phyloP scores from a whole-genome alignment of 2,113 vertebrate genomes.

The Pedetes capensis region DNA sequence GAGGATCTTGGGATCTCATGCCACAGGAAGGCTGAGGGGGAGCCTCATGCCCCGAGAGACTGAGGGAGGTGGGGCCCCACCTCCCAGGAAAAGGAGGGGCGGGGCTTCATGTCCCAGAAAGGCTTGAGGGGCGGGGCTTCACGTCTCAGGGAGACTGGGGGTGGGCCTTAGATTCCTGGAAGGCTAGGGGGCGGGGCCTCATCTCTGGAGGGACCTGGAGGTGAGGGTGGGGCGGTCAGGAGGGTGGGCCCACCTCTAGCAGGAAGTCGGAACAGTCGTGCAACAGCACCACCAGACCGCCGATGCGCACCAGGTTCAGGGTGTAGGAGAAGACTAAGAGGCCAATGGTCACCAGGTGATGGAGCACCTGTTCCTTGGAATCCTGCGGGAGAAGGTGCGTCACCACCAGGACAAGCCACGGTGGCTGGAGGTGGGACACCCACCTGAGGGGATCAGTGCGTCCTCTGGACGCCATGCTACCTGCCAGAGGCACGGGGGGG shows the following conservation, averaged over 20 bases:
- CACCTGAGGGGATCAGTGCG: neutral
- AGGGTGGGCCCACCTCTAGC: slow-evolving; percentile 87
- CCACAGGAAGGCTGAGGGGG: neutral
- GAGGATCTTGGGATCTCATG: too few relatives aligned
- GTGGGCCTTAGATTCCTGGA: too few relatives aligned
- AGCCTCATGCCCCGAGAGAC: too few relatives aligned
- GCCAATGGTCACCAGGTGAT: slow-evolving; percentile 83
- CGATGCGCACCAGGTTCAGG: slow-evolving; percentile 91
- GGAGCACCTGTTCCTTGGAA: slow-evolving; percentile 90
- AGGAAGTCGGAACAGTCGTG: slow-evolving; percentile 91
- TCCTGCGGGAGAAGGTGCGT: slow-evolving; percentile 84
- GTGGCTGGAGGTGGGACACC: neutral
- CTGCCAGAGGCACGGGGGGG: neutral
- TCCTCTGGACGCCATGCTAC: neutral
- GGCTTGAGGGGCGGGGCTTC: neutral
- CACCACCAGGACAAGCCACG: fast-evolving
- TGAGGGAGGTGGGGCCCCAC: neutral
- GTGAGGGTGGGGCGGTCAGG: fast-evolving
- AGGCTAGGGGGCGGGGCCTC: neutral
- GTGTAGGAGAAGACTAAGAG: slow-evolving; percentile 94
- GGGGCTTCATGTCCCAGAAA: neutral
- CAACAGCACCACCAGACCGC: slow-evolving; percentile 91
- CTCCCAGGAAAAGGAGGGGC: neutral
- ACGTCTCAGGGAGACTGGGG: too few relatives aligned
- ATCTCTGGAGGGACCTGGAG: too few relatives aligned